A percentile compares a stretch with the other conserved stretches of the same genome.
Conservation (phyloP, 2,113 vertebrate species). For the Colaptes auratus region DNA sequence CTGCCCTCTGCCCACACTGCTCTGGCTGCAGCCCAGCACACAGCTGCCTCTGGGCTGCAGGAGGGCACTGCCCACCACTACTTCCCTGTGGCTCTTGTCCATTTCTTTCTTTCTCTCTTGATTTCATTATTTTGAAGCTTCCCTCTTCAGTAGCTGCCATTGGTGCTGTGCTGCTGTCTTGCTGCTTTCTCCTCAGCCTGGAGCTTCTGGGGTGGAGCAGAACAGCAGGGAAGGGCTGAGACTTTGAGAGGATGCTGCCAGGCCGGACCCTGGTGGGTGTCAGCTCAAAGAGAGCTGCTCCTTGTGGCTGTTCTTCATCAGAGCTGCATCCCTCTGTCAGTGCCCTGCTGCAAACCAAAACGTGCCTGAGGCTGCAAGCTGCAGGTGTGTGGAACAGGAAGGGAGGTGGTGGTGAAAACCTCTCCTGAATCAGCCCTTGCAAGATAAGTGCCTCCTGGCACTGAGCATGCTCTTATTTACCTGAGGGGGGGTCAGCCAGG, state of each 20-base stretch:
- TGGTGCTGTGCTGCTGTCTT: not conserved
- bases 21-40: too few species aligned
- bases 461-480: not conserved
- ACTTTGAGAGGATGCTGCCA: not conserved
- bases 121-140: not conserved
- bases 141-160: rapidly evolving
- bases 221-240: not conserved
- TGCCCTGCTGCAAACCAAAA: not conserved
- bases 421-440: not conserved
- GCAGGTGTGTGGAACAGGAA: not conserved
- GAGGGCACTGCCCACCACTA: too few species aligned
- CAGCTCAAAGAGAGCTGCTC: not conserved
- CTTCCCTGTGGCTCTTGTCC: not conserved
- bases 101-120: not conserved
- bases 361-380: not conserved
- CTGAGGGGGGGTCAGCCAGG: not conserved
- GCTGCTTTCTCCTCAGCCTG: not conserved
- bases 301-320: not conserved
- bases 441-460: not conserved
- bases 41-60: too few species aligned
- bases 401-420: not conserved
- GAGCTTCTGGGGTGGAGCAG: not conserved
- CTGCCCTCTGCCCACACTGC: too few species aligned
- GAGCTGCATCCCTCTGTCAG: conserved; percentile 8
- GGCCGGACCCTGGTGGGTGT: not conserved